phyloP scores from a whole-genome alignment of 2,113 vertebrate genomes.

The Lathamus discolor region DNA sequence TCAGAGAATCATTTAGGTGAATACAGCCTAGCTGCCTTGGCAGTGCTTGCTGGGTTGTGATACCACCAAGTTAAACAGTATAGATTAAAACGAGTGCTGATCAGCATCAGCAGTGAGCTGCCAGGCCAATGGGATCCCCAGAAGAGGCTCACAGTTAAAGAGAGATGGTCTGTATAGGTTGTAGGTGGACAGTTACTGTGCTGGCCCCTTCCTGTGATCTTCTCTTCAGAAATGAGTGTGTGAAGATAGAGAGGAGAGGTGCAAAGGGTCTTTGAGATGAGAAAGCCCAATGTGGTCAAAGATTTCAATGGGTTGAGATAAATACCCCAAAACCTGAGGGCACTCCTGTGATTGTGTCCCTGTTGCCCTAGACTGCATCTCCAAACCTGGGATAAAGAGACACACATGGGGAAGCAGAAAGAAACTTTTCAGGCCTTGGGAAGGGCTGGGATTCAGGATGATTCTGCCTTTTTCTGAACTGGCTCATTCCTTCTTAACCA shows the following conservation, averaged over 20 bases:
- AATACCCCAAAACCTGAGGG: not conserved
- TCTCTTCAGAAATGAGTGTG: not conserved
- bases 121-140: not conserved
- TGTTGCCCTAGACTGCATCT: not conserved
- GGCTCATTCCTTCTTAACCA: not conserved
- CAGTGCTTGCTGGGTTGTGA: not conserved
- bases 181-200: not conserved
- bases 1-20: not conserved
- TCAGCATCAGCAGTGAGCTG: not conserved
- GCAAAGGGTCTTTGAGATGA: not conserved
- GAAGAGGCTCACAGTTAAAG: not conserved
- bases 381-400: not conserved
- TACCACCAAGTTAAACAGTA: not conserved
- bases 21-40: not conserved
- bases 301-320: not conserved
- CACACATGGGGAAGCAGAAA: not conserved
- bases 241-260: not conserved
- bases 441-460: not conserved
- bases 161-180: not conserved
- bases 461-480: not conserved
- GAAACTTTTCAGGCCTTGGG: not conserved
- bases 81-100: not conserved
- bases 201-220: not conserved
- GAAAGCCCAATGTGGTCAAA: not conserved
- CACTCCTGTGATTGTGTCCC: not conserved